phyloP scores from a whole-genome alignment of 53 echinoderm and acorn worm species.

The Temnopleurus reevesii region DNA sequence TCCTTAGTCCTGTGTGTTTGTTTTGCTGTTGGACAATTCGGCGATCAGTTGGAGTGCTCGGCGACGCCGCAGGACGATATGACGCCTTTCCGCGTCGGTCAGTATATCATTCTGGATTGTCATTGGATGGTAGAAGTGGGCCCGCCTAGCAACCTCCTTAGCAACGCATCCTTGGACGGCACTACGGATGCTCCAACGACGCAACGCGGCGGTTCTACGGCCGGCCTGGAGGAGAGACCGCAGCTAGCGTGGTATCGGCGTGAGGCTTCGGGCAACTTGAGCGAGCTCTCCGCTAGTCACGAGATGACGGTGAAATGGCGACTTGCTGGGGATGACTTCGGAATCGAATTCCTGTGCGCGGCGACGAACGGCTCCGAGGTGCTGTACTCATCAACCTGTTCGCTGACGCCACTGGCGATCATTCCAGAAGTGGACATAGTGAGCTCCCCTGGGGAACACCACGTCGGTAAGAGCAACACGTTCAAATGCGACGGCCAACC shows the following conservation, averaged over 20 bases:
- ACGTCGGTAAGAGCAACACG: conserved; percentile 27
- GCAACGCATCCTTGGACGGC: neutral
- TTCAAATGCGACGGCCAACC: conserved; percentile 53
- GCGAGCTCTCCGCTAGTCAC: conserved; percentile 8
- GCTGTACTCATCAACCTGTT: neutral
- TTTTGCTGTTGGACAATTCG: neutral
- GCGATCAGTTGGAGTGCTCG: neutral
- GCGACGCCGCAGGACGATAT: neutral
- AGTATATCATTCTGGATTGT: conserved; percentile 18
- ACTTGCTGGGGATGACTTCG: conserved; percentile 34
- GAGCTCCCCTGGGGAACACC: conserved; percentile 22
- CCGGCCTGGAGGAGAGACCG: neutral
- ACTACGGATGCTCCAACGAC: neutral
- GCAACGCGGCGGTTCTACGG: neutral
- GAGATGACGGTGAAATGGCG: conserved; percentile 42
- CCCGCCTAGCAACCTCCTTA: neutral
- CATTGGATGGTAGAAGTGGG: neutral
- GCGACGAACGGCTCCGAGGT: conserved; percentile 13
- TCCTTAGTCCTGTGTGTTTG: neutral
- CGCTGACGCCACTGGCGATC: neutral
- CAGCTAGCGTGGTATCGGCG: conserved; percentile 49
- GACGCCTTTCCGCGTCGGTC: neutral
- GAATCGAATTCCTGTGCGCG: conserved; percentile 49
- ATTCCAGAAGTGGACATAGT: neutral
- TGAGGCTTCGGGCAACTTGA: neutral